These are phyloP conservation scores for Panurus biarmicus DNA, from an alignment of 2,113 vertebrate species.

Conservation along the genomic window DNA sequence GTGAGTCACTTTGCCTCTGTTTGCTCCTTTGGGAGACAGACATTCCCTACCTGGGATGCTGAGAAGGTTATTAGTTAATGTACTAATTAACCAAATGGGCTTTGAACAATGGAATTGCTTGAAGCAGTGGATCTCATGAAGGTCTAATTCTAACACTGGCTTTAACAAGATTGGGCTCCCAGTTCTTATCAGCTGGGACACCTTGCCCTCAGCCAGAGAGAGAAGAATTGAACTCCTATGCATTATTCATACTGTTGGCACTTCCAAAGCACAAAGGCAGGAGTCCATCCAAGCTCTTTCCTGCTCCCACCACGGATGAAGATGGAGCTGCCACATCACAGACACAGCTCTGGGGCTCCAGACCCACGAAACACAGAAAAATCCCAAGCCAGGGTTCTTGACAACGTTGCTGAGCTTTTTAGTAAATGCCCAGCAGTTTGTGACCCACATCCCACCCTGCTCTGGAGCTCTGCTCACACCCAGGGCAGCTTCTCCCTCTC, in stretches of 20 bases:
- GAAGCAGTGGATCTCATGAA: neutral
- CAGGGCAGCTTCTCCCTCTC: neutral
- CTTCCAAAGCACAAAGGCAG: neutral
- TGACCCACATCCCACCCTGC: neutral
- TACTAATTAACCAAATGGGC: neutral
- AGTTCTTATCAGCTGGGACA: neutral
- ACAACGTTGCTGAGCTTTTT: neutral
- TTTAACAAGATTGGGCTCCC: neutral
- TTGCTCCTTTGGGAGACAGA: neutral
- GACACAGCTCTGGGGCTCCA: neutral
- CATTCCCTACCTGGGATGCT: conserved; percentile 19
- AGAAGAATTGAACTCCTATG: neutral
- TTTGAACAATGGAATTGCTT: neutral
- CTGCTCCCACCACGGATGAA: neutral
- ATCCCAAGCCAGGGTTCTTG: neutral
- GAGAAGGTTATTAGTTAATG: conserved; percentile 46
- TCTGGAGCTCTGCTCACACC: neutral
- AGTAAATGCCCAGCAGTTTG: neutral
- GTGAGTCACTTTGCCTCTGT: neutral
- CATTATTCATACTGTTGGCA: neutral
- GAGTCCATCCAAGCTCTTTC: neutral
- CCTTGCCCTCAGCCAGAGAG: neutral
- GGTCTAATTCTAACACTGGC: neutral
- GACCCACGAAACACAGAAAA: neutral
- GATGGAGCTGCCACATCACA: neutral